These are phyloP conservation scores for Coleophora flavipennella DNA, from an alignment of 2,888 invertebrate genomes.

Conservation along the genomic window DNA sequence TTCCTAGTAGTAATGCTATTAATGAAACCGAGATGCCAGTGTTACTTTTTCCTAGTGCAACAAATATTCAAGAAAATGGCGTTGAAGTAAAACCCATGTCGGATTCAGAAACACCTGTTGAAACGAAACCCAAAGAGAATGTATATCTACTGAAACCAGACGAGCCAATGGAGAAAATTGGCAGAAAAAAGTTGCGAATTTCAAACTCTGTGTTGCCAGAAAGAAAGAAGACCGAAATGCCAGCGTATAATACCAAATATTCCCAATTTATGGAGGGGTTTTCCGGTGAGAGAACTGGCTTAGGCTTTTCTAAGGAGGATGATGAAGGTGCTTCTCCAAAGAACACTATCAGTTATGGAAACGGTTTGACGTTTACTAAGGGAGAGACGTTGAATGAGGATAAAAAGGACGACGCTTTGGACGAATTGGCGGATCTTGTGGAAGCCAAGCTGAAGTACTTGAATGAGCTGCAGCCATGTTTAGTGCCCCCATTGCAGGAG, in stretches of 20 bases:
- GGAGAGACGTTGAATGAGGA: constrained; percentile 64
- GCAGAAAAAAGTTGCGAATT: constrained; percentile 55
- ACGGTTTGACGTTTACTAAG: constrained; percentile 63
- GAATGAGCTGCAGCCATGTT: constrained; percentile 53
- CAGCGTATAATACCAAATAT: constrained; percentile 61
- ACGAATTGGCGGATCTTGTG: constrained; percentile 50
- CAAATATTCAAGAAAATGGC: constrained; percentile 25
- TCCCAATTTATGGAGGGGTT: constrained; percentile 58
- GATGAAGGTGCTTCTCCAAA: constrained; percentile 36
- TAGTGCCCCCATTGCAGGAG: constrained; percentile 67
- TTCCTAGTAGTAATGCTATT: neutral
- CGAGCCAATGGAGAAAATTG: constrained; percentile 33
- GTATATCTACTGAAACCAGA: constrained; percentile 41
- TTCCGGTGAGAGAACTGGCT: constrained; percentile 56
- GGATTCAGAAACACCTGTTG: constrained; percentile 12
- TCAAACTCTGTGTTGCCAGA: constrained; percentile 56
- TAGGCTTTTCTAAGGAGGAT: constrained; percentile 55
- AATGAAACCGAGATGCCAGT: neutral
- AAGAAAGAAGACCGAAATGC: constrained; percentile 36
- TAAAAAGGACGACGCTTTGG: constrained; percentile 45
- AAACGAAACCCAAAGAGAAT: constrained; percentile 49
- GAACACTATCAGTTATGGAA: constrained; percentile 51
- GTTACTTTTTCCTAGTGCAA: constrained; percentile 27
- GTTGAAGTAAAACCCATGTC: constrained; percentile 18
- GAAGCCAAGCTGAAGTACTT: constrained; percentile 69